Evolutionary conservation across 2,797 vertebrate species (phyloP), one percentile per base, ranked within the genome.

Genomic region (Poecile montanus): DNA sequence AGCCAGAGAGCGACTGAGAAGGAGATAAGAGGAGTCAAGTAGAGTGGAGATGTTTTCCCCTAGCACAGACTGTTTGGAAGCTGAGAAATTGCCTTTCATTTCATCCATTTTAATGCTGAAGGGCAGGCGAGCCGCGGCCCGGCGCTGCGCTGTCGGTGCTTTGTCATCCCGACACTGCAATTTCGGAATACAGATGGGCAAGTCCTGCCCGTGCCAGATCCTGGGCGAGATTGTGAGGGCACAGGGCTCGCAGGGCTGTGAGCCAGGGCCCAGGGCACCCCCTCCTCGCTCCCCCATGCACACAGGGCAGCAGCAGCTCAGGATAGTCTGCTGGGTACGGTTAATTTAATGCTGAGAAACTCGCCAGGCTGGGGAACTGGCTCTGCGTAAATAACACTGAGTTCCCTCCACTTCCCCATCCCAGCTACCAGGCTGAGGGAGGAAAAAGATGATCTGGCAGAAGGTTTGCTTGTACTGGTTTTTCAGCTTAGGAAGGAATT

Each of bases 31-130:
- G 68, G 44, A 91, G 74, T 78, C 81, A 65, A 82, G 71, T 30
- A 26, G 38, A 75, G 81, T 30, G 71, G 62, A 81, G 91, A 56
- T 2, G 32, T 76, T 84, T 91, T 84, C 60, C 54, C 54, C 70
- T 50, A 53, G 20, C 84, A 58, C 84, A 86, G 74, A 16, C 29
- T 47, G 67, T 57, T 68, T 58, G 75, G 79, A 27, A 83, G 85
- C 85, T 85, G 94, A 80, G 83, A 72, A 91, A 73, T 50, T 47
- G 85, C 54, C 79, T 93, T 93, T 74, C 34, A 26, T 89, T 85
- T 58, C 67, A 79, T 85, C 83, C 88, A 70, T 93, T 76, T 85
- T 47, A 80, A 73, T 62, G 60, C 20, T 45, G 89, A 42, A 56
- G 74, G 87, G 87, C 58, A 34, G 45, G 66, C 8, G 17, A 45